A percentile compares a stretch with the other conserved stretches of the same genome.
Conservation (phyloP, 2,113 vertebrate genomes). For the Ancistrus triradiatus region DNA sequence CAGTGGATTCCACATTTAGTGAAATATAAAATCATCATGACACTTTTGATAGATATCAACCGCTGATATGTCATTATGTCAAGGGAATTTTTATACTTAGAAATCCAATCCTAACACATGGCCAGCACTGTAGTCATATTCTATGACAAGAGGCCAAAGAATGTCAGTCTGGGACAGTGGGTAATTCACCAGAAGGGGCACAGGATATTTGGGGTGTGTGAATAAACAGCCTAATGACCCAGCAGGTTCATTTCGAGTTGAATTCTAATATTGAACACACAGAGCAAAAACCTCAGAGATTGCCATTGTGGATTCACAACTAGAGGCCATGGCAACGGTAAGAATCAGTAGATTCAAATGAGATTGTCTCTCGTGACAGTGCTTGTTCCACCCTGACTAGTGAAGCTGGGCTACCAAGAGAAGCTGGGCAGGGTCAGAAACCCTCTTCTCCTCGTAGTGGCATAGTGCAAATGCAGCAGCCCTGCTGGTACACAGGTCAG, state of each 20-base stretch:
- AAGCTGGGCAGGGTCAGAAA: neutral
- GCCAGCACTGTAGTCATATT: constrained; percentile 22
- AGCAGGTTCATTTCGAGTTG: constrained; percentile 23
- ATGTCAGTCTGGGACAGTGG: constrained; percentile 5
- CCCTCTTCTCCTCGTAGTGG: constrained; percentile 13
- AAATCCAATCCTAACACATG: constrained; percentile 14
- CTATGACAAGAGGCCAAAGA: constrained; percentile 15
- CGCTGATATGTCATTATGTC: neutral
- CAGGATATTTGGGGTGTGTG: constrained; percentile 2
- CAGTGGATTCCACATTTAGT: too few species aligned
- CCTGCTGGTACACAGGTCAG: constrained; percentile 52
- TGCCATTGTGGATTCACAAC: neutral
- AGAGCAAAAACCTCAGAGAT: constrained; percentile 9
- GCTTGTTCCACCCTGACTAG: constrained; percentile 3
- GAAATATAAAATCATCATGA: constrained; percentile 12
- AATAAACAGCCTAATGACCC: constrained; percentile 22
- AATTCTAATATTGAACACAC: constrained; percentile 29
- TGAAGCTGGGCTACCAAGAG: constrained; percentile 22
- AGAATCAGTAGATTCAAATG: neutral
- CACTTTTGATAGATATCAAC: constrained; percentile 29
- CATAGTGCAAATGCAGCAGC: constrained; percentile 46
- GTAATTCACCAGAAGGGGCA: constrained; percentile 9
- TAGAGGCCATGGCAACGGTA: neutral
- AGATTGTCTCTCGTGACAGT: constrained; percentile 3
- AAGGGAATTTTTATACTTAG: constrained; percentile 12